Base-by-base conservation (phyloP, 2,888 invertebrate species). In the Dasypolia templi region DNA sequence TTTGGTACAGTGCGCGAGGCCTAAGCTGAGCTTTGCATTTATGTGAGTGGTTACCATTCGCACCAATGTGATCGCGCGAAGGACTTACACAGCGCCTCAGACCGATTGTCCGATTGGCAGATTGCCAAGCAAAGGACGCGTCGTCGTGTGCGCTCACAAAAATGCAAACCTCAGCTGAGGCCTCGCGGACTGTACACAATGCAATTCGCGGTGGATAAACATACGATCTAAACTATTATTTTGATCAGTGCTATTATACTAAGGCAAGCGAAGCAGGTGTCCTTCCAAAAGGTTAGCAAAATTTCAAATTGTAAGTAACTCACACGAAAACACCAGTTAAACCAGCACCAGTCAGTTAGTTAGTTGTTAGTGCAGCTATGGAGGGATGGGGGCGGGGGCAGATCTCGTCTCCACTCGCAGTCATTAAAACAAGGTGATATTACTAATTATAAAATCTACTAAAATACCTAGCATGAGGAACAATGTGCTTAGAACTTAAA, bases 271-370 rank as follows among this genome's bases (percentile, higher is more conserved):
- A 56, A 32, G 29, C 29, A 29, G 22, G 26, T 12, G 12, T 19
- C 14, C 22, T 44, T 26, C 9, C 19, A 26, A 42, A 19, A 35
- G 0, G 46, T 83, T 79, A 79, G 62, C 53, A 46, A 42, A 56
- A 70, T 39, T 46, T 65, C 51, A 26, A 72, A 71, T 68, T 42
- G 11, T n/a, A 42, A 64, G 11, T n/a, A 42, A 64, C 76, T 72
- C 62, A 81, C 70, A 44, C 49, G 14, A 35, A 53, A n/a, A 55
- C 55, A 61, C 66, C 49, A 42, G 49, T 55, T 63, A 26, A 4
- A 61, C 71, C 65, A 58, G 46, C 71, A 73, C 74, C 73, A 11
- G 53, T 32, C 22, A 58, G 56, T 83, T 79, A 79, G 56, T 66
- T 46, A 81, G 58, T 39, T n/a, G 66, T 73, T 73, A 73, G 74